Evolutionary conservation across 2,888 invertebrate species (phyloP).

Genomic region (Electrophaes corylata): DNA sequence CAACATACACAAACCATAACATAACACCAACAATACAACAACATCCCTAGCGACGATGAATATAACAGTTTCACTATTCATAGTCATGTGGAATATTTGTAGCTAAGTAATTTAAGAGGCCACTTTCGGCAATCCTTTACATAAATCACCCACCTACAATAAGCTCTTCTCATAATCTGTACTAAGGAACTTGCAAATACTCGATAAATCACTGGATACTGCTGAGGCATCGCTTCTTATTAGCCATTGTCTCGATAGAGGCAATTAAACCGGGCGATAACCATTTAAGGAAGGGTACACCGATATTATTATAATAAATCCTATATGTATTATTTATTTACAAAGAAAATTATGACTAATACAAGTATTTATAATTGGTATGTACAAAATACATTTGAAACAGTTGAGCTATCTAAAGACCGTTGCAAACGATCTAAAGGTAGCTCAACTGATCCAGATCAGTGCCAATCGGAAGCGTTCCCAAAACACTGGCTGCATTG

Average conservation of each 20-base stretch:
- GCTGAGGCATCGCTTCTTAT: conserved; percentile 78
- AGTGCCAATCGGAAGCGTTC: no score
- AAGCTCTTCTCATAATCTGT: conserved; percentile 69
- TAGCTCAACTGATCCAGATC: no score
- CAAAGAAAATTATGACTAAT: no score
- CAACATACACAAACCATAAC: no score
- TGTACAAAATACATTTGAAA: no score
- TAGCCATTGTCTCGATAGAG: conserved; percentile 78
- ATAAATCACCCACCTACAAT: conserved; percentile 52
- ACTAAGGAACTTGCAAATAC: conserved; percentile 63
- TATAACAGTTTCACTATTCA: neutral
- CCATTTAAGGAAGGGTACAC: conserved; percentile 70
- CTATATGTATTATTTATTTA: no score
- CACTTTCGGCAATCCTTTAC: conserved; percentile 28
- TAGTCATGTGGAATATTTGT: conserved; percentile 33
- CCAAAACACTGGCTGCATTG: no score
- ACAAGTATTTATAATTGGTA: no score
- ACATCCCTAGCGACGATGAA: neutral
- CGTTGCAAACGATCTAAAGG: no score
- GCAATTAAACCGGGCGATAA: conserved; percentile 80
- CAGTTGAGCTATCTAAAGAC: no score
- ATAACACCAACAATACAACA: neutral
- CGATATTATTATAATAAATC: conserved; percentile 82
- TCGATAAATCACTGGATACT: conserved; percentile 75
- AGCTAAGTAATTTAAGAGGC: conserved; percentile 32